Conservation (phyloP, 2,113 vertebrate species). For the Antechinus stuartii region DNA sequence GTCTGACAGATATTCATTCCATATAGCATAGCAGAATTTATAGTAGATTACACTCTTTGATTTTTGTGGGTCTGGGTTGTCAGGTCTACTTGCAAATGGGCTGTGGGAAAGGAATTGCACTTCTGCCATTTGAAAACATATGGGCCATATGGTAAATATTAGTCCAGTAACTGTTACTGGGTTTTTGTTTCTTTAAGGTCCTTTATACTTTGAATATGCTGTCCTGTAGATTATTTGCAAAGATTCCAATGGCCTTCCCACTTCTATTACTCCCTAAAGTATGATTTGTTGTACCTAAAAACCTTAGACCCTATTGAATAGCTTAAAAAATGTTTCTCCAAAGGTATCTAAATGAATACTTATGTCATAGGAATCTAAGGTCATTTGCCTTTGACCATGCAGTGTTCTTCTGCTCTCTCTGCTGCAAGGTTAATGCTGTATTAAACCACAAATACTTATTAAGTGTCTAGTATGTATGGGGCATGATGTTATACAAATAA, state of each 20-base stretch:
- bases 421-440: not conserved
- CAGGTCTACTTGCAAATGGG: conserved; percentile 76
- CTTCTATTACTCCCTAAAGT: conserved; percentile 40
- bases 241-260: conserved; percentile 55
- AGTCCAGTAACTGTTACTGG: conserved; percentile 66
- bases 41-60: conserved; percentile 73
- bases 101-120: conserved; percentile 75
- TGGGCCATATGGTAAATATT: conserved; percentile 78
- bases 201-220: conserved; percentile 60
- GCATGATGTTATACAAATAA: not conserved
- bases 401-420: not conserved
- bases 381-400: not conserved
- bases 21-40: conserved; percentile 75
- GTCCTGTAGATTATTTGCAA: conserved; percentile 51
- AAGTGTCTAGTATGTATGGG: not conserved
- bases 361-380: not conserved
- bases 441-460: not conserved
- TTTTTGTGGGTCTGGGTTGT: conserved; percentile 70
- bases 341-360: not conserved
- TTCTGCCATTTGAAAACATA: conserved; percentile 74
- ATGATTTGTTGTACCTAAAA: conserved; percentile 53
- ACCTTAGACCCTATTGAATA: conserved; percentile 37
- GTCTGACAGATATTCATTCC: conserved; percentile 77
- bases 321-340: conserved; percentile 23
- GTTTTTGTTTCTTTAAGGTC: conserved; percentile 64